Percentiles rank a stretch among this genome's conserved stretches.
phyloP scores from a whole-genome alignment of 2,797 vertebrate genomes.

The Phataginus tetradactyla region DNA sequence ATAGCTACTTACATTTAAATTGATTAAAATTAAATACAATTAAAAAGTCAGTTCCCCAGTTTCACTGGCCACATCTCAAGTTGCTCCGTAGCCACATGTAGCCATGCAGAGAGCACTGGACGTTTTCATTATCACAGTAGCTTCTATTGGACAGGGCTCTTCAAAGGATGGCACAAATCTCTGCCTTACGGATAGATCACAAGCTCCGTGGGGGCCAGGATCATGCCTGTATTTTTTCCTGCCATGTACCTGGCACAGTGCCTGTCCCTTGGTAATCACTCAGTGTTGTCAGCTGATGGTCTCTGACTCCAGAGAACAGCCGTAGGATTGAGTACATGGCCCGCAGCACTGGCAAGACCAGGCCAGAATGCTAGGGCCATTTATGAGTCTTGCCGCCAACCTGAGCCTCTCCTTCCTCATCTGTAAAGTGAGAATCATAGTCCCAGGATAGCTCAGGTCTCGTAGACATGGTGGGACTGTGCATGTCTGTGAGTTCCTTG shows the following conservation, averaged over 20 bases:
- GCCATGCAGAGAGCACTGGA: background rate
- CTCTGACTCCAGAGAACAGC: background rate
- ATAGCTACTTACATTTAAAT: background rate
- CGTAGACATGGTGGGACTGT: background rate
- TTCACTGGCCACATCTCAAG: background rate
- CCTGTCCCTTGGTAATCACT: background rate
- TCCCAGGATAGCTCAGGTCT: background rate
- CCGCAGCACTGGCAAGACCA: background rate
- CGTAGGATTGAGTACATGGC: background rate
- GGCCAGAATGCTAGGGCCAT: background rate
- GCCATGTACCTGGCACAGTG: background rate
- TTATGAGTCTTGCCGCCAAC: background rate
- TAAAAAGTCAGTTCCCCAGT: background rate
- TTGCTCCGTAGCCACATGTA: background rate
- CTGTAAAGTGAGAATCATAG: background rate
- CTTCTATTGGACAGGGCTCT: background rate
- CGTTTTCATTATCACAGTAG: background rate
- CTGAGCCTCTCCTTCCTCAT: background rate
- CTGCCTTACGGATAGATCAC: background rate
- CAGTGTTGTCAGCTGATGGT: background rate
- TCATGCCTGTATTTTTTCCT: background rate
- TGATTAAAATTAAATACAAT: slow-evolving; percentile 38
- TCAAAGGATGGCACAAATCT: background rate
- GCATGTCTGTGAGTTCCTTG: background rate
- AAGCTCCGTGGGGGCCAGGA: background rate